Evolutionary conservation across 2,113 vertebrate species (phyloP), one percentile per base, ranked within the genome.

Genomic region (Melanerpes aurifrons): DNA sequence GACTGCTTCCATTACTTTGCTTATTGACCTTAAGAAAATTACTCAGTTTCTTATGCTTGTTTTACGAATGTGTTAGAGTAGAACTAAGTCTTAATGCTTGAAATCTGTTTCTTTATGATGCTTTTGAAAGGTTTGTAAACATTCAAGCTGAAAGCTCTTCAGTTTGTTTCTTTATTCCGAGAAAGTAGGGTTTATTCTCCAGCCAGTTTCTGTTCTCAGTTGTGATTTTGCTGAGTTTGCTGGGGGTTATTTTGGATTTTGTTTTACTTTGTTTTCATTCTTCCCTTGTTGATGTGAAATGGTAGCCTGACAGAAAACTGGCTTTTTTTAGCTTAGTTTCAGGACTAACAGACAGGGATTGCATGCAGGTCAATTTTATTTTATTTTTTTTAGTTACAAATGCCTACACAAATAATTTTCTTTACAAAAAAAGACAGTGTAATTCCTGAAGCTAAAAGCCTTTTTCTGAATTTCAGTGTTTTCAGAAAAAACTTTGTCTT

Each of bases 91-190:
- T 1, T 64, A 22, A 15, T 47, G 32, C 54, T 47, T 82, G 28
- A 66, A n/a, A 15, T 62, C 3, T 0, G 1, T 28, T 66, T 0
- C 0, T 59, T 75, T 48, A 53, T 66, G 22, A 20, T 66, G 25
- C 56, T 72, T 69, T 82, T 19, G 22, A 82, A 64, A 45, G 15
- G 12, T 71, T 64, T 74, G 21, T 70, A 57, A 74, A n/a, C 2
- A 2, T 62, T 48, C 54, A 20, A 77, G 19, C 35, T 67, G 35
- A 50, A 78, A 50, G 43, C 24, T 82, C 26, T 64, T 74, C 20
- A 28, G 25, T 18, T 48, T 43, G 8, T 81, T 82, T 72, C 17
- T 3, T 54, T 81, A 31, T 54, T 82, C 32, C 31, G 58, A 57
- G 37, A 15, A 84, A 37, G 54, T 7, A n/a, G 20, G 17, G 10